phyloP scores from a whole-genome alignment of 2,888 invertebrate genomes.

The Chrysolina haemoptera region DNA sequence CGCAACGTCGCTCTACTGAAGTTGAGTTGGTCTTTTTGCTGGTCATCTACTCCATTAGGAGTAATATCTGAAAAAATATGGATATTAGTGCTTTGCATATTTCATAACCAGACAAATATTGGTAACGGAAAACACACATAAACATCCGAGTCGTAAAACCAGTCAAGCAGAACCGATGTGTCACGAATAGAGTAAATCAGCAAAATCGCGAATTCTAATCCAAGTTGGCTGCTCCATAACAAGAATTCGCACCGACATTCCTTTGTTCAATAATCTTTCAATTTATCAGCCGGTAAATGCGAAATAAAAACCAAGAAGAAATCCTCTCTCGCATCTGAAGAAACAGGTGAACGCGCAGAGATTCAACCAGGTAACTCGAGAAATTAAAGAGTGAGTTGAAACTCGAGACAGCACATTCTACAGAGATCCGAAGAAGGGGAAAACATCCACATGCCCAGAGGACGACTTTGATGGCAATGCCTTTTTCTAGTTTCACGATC shows the following conservation, averaged over 20 bases:
- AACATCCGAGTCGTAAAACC: not conserved
- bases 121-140: not conserved
- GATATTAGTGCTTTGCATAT: too few relatives aligned
- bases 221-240: not conserved
- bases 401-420: conserved; percentile 33
- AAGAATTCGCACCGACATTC: conserved; percentile 13
- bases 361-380: conserved; percentile 38
- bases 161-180: not conserved
- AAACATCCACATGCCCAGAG: conserved; percentile 47
- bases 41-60: too few relatives aligned
- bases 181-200: not conserved
- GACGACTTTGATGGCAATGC: conserved; percentile 48
- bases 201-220: not conserved
- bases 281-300: conserved; percentile 22
- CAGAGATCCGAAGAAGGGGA: conserved; percentile 41
- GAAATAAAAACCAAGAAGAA: conserved; percentile 26
- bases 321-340: conserved; percentile 24
- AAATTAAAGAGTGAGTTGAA: conserved; percentile 32
- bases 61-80: not conserved
- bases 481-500: conserved; percentile 44
- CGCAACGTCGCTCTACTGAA: too few relatives aligned
- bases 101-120: not conserved
- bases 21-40: too few relatives aligned
- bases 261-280: conserved; percentile 27
- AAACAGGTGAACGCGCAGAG: conserved; percentile 31